These are phyloP conservation scores for Epinephelus lanceolatus DNA, from an alignment of 2,113 vertebrate species.

Conservation along the genomic window DNA sequence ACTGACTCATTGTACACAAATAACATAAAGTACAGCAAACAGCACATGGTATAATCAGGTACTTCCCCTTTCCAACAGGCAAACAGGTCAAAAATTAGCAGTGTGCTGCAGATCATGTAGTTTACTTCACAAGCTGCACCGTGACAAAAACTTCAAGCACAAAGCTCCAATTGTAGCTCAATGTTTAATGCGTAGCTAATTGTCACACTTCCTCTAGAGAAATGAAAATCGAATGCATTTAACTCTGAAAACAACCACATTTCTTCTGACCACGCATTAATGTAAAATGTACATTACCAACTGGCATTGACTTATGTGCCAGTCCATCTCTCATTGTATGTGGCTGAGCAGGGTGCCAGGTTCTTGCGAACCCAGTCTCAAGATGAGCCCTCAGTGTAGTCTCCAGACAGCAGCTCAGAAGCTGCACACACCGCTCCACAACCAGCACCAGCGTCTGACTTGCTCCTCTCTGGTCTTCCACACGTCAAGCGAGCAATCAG, in stretches of 20 bases:
- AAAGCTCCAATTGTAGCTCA: not conserved
- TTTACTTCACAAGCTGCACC: constrained; percentile 9
- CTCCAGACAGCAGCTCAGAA: constrained; percentile 50
- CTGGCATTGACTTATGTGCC: constrained; percentile 76
- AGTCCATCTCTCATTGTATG: constrained; percentile 87
- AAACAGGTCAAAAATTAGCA: constrained; percentile 1
- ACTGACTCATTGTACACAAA: constrained; percentile 65
- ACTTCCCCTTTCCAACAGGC: constrained; percentile 43
- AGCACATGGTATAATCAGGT: constrained; percentile 41
- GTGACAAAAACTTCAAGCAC: not conserved
- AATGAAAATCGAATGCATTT: not conserved
- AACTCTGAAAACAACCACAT: not conserved
- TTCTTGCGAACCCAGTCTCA: constrained; percentile 77
- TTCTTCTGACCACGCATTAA: constrained; percentile 16
- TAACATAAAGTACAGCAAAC: constrained; percentile 37
- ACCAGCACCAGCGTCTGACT: constrained; percentile 44
- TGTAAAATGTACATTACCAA: constrained; percentile 80
- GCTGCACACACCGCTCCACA: constrained; percentile 59
- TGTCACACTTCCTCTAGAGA: not conserved
- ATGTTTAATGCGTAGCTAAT: not conserved
- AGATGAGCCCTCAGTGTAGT: constrained; percentile 37
- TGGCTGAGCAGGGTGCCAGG: constrained; percentile 69
- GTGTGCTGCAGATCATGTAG: not conserved
- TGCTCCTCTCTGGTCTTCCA: constrained; percentile 40
- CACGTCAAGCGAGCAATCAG: constrained; percentile 78